phyloP scores from a whole-genome alignment of 1,140 invertebrate species.

The Nebria ingens region DNA sequence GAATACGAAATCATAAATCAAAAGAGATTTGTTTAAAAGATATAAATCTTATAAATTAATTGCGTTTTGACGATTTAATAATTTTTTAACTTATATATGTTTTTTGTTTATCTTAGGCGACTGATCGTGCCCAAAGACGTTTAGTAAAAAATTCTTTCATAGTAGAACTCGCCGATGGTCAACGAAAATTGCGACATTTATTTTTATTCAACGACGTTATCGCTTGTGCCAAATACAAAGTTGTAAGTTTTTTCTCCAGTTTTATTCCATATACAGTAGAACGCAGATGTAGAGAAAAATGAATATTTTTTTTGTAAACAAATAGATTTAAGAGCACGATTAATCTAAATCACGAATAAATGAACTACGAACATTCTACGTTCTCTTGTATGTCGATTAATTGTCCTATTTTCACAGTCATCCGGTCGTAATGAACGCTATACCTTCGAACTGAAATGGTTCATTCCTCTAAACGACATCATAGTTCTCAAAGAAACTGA shows the following conservation, averaged over 20 bases:
- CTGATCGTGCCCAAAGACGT: slow-evolving; percentile 69
- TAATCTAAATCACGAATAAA: too few relatives aligned
- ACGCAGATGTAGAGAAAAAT: too few relatives aligned
- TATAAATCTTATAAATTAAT: too few relatives aligned
- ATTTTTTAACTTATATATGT: not conserved
- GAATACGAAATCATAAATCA: too few relatives aligned
- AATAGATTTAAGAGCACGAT: too few relatives aligned
- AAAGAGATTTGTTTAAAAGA: too few relatives aligned
- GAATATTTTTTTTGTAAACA: slow-evolving; percentile 1
- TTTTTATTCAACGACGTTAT: slow-evolving; percentile 93
- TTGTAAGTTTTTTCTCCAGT: slow-evolving; percentile 24
- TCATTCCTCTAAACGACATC: slow-evolving; percentile 71
- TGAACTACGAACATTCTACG: slow-evolving; percentile 2
- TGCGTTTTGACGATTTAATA: too few relatives aligned
- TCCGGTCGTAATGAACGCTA: slow-evolving; percentile 70
- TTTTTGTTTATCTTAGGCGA: slow-evolving; percentile 50
- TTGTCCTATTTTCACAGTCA: slow-evolving; percentile 39
- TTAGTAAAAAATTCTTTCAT: slow-evolving; percentile 92
- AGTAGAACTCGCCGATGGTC: slow-evolving; percentile 78
- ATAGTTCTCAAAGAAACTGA: slow-evolving; percentile 57
- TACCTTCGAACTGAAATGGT: slow-evolving; percentile 88
- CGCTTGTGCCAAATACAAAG: slow-evolving; percentile 91
- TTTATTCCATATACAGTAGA: too few relatives aligned
- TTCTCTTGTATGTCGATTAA: not conserved
- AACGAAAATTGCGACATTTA: slow-evolving; percentile 81